Conservation (phyloP, 2,797 vertebrate genomes). For the Fundulus diaphanus region DNA sequence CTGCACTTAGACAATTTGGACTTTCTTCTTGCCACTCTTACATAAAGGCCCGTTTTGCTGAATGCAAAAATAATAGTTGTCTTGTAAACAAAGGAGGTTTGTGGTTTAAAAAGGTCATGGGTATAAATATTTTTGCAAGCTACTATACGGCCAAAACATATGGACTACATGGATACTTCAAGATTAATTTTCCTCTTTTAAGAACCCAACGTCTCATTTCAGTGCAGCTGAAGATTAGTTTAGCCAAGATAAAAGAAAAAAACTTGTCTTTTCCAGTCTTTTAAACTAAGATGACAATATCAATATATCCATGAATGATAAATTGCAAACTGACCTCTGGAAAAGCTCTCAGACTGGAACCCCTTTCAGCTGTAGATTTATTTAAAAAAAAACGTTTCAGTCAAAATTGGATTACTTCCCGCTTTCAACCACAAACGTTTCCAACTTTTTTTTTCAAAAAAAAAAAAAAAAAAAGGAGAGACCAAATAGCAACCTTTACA, state of each 20-base stretch:
- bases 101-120: background rate
- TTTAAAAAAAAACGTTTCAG: constrained; percentile 21
- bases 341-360: constrained; percentile 37
- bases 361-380: constrained; percentile 45
- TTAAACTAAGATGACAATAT: background rate
- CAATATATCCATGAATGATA: constrained; percentile 11
- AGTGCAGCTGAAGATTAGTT: background rate
- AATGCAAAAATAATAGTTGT: background rate
- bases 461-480: constrained; percentile 13
- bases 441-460: constrained; percentile 14
- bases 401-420: constrained; percentile 69
- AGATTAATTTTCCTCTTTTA: background rate
- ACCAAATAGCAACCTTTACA: constrained; percentile 62
- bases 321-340: constrained; percentile 3
- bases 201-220: background rate
- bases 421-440: constrained; percentile 48
- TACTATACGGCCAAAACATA: background rate
- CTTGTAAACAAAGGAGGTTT: background rate
- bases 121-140: background rate
- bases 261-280: background rate
- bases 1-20: background rate
- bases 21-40: background rate
- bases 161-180: background rate
- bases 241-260: background rate
- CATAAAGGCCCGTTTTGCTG: background rate